A percentile compares a stretch with the other conserved stretches of the same genome.
These are phyloP conservation scores for Hippopotamyrus pictus DNA, from an alignment of 2,797 vertebrate species.

Conservation along the genomic window DNA sequence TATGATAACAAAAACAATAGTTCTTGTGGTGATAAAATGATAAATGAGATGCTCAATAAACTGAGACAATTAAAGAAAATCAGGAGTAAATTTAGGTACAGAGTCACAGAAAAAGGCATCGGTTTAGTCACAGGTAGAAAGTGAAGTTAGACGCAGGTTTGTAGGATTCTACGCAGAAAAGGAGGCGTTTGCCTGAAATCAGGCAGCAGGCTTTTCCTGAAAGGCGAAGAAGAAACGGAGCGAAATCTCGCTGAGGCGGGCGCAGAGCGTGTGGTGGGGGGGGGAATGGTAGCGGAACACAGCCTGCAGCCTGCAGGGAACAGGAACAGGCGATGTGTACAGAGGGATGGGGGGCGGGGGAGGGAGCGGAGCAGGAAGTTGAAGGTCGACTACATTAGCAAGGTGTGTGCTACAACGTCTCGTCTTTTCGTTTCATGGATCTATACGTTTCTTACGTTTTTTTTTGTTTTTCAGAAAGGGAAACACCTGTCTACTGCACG, in stretches of 20 bases:
- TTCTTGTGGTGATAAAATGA: not conserved
- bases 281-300: not conserved
- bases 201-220: not conserved
- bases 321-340: constrained; percentile 3
- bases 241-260: not conserved
- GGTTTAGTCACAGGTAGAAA: not conserved
- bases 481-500: not conserved
- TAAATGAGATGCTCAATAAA: not conserved
- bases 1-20: not conserved
- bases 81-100: not conserved
- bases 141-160: not conserved
- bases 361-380: not conserved
- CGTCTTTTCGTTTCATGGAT: not conserved
- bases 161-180: not conserved
- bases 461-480: not conserved
- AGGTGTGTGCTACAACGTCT: not conserved
- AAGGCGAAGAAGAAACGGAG: not conserved
- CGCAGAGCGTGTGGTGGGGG: not conserved
- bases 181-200: not conserved
- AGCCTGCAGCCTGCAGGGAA: not conserved
- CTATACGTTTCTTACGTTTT: not conserved
- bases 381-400: not conserved
- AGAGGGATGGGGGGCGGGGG: not conserved
- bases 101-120: not conserved
- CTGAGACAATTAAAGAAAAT: not conserved